Evolutionary conservation across 2,888 invertebrate genomes (phyloP), one percentile per base, ranked within the genome.

Genomic region (Trilocha varians): DNA sequence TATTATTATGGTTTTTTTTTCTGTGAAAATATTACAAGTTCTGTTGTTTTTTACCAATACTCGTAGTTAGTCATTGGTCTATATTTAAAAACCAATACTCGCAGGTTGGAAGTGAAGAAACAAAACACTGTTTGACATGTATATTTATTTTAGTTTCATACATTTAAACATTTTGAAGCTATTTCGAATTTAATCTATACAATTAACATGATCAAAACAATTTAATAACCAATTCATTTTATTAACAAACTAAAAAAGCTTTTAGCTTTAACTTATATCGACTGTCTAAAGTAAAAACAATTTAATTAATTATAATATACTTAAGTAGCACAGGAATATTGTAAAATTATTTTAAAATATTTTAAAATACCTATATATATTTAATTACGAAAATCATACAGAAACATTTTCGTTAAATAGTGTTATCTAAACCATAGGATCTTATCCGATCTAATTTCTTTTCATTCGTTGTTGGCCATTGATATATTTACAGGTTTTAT

Each of bases 151-250:
- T 70, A 40, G 68, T 71, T 58, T n/a, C n/a, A n/a, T 69, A 76
- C 72, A 77, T 69, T 70, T 67, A 75, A 76, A 74, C 63, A 67
- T 67, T 63, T 64, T 64, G 55, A 73, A 72, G 70, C 70, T 74
- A 69, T 65, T 52, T 65, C 59, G 55, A 52, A 67, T 59, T 59
- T 56, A 59, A 64, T 11, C 60, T 66, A 66, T 60, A 62, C 57
- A 68, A 63, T 63, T 59, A 72, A 70, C 61, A 62, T 64, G 53
- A 64, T 59, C 46, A 53, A 62, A 59, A 25, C 53, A 53, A 55
- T 52, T 53, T 50, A 55, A 52, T 55, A 53, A 50, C 45, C 53
- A 52, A 52, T 52, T 44, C 50, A 46, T 44, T 50, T 44, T 49
- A 58, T 58, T 52, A 63, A 59, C 53, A 57, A 50, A 55, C 54